Conservation (phyloP, 2,888 invertebrate species). For the Drosophila sordidula region DNA sequence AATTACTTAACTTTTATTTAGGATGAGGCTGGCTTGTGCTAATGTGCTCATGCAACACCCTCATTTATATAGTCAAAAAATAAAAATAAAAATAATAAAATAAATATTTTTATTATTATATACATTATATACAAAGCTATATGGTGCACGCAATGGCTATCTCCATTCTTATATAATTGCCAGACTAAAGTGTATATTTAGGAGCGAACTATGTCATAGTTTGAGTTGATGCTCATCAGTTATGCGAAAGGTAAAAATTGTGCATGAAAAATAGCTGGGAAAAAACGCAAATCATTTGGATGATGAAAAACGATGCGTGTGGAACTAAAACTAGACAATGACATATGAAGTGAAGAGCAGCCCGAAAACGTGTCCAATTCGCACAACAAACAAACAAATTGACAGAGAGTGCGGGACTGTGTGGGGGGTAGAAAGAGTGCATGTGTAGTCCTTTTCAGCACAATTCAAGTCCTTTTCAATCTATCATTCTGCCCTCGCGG, state of each 20-base stretch:
- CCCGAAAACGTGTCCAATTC: conserved; percentile 57
- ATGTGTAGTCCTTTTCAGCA: conserved; percentile 21
- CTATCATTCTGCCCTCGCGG: conserved; percentile 76
- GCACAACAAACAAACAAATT: conserved; percentile 52
- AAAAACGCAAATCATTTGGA: conserved; percentile 59
- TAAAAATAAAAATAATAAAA: too few relatives aligned
- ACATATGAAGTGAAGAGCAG: conserved; percentile 51
- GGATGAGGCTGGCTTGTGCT: too few relatives aligned
- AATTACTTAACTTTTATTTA: too few relatives aligned
- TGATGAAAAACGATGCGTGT: conserved; percentile 54
- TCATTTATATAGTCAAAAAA: too few relatives aligned
- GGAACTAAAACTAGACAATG: conserved; percentile 56
- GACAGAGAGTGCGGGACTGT: background rate
- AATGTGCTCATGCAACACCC: too few relatives aligned
- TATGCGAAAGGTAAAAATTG: conserved; percentile 21
- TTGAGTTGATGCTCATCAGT: conserved; percentile 6
- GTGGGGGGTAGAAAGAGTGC: background rate
- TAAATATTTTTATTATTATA: too few relatives aligned
- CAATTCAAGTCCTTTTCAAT: conserved; percentile 54
- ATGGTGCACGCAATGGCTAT: too few relatives aligned
- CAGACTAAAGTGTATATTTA: too few relatives aligned
- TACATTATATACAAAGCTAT: too few relatives aligned
- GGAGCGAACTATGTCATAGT: background rate
- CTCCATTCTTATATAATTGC: background rate
- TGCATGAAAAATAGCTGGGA: conserved; percentile 33